These are phyloP conservation scores for Strongylocentrotus purpuratus DNA, from an alignment of 35 echinoderm and acorn worm genomes.

Conservation along the genomic window DNA sequence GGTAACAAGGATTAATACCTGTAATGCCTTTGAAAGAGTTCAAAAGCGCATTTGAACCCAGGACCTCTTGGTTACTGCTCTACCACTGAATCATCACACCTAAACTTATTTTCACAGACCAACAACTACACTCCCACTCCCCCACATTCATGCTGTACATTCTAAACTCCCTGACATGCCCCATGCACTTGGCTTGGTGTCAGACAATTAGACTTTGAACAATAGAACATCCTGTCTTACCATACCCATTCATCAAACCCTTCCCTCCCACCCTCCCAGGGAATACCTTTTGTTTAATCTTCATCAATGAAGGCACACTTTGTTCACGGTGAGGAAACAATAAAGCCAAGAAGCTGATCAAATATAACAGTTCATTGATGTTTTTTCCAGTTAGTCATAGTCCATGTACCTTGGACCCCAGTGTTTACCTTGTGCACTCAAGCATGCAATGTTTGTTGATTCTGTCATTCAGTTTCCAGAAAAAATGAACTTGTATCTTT, in stretches of 20 bases:
- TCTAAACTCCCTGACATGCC: not conserved
- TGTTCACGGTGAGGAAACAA: not conserved
- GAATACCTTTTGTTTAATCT: not conserved
- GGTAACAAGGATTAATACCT: too few species aligned
- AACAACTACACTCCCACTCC: not conserved
- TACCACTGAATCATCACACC: too few species aligned
- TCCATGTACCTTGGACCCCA: not conserved
- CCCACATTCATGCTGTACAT: not conserved
- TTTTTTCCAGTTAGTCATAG: not conserved
- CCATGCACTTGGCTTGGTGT: too few species aligned
- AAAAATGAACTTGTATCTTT: not conserved
- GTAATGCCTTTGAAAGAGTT: too few species aligned
- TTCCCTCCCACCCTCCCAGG: not conserved
- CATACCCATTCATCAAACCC: not conserved
- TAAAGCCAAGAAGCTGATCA: not conserved
- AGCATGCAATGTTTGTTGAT: not conserved
- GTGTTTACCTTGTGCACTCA: not conserved
- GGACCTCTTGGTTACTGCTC: too few species aligned
- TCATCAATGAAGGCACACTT: not conserved
- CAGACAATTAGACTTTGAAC: too few species aligned
- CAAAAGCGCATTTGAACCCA: too few species aligned
- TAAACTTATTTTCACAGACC: too few species aligned
- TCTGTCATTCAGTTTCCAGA: not conserved
- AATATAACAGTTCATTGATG: not conserved
- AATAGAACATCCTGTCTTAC: not conserved